Percentiles rank a stretch among this genome's conserved stretches.
Conservation (phyloP, 2,797 vertebrate species). For the Cetoscarus ocellatus region DNA sequence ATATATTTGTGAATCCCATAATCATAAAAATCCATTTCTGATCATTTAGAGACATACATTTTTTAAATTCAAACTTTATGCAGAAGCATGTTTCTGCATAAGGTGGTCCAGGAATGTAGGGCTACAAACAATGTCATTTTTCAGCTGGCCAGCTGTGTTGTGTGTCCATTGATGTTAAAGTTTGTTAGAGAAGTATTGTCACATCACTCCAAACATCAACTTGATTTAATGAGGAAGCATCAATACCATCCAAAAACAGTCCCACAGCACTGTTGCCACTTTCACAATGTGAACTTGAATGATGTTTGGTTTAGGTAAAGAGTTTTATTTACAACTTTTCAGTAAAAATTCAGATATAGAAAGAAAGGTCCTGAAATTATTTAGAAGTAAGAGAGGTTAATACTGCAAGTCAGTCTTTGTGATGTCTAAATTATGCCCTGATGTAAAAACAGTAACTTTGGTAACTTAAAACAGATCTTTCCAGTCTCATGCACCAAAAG, state of each 20-base stretch:
- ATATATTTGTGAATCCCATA: too few species aligned
- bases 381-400: conserved; percentile 32
- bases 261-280: neutral
- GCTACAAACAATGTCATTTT: too few species aligned
- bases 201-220: neutral
- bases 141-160: too few species aligned
- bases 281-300: conserved; percentile 9
- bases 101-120: too few species aligned
- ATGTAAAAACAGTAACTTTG: conserved; percentile 41
- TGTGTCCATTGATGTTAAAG: too few species aligned
- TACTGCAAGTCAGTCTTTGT: conserved; percentile 40
- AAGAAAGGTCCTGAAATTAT: conserved; percentile 33
- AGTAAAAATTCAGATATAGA: conserved; percentile 28
- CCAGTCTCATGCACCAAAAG: too few species aligned
- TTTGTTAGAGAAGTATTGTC: conserved; percentile 2
- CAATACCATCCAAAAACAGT: conserved; percentile 1
- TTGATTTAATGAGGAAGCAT: conserved; percentile 16
- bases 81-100: too few species aligned
- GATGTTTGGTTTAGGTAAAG: conserved; percentile 31
- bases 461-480: conserved; percentile 11
- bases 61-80: too few species aligned
- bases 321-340: conserved; percentile 29
- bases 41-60: too few species aligned
- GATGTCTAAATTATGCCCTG: conserved; percentile 45
- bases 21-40: too few species aligned